These are phyloP conservation scores for Ptyas mucosa DNA, from an alignment of 2,113 vertebrate genomes.

Conservation along the genomic window DNA sequence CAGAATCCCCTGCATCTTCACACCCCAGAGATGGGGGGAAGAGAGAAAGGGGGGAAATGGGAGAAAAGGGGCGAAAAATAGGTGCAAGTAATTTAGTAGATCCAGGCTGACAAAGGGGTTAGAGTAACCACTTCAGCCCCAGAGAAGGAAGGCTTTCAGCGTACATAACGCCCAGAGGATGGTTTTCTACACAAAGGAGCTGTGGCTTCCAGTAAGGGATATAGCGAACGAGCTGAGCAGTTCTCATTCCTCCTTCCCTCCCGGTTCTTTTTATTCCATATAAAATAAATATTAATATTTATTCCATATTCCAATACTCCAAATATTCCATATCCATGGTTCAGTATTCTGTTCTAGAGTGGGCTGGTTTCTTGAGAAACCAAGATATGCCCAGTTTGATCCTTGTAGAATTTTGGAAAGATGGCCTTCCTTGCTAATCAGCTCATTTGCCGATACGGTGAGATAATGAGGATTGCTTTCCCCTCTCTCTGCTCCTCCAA, in stretches of 20 bases:
- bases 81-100: accelerated
- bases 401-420: background rate
- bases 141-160: background rate
- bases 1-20: background rate
- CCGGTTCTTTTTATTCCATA: background rate
- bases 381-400: background rate
- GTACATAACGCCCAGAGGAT: background rate
- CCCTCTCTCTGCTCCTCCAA: background rate
- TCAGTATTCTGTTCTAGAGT: background rate
- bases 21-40: accelerated
- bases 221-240: background rate
- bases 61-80: background rate
- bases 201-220: background rate
- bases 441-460: background rate
- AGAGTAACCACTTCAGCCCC: background rate
- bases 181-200: background rate
- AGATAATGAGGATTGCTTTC: background rate
- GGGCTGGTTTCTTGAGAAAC: background rate
- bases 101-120: accelerated
- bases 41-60: no score
- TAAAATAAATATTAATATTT: background rate
- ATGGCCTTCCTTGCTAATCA: background rate
- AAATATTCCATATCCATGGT: background rate
- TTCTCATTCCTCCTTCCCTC: background rate
- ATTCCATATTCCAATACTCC: no score